A percentile compares a stretch with the other conserved stretches of the same genome.
These are phyloP conservation scores for Tetrapedia diversipes DNA, from an alignment of 2,888 invertebrate genomes.

Conservation along the genomic window DNA sequence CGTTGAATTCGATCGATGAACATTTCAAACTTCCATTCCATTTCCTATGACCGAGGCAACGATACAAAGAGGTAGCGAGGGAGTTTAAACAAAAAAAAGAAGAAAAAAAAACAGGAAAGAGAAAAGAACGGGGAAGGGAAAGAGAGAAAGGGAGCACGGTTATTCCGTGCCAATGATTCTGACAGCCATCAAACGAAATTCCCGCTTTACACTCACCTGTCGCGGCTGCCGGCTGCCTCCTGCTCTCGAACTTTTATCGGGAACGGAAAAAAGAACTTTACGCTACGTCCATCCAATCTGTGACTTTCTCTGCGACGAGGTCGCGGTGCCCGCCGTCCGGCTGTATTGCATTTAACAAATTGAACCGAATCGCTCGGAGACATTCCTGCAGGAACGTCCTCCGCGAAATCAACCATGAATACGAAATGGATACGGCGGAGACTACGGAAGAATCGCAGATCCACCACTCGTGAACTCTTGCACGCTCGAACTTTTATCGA, in stretches of 20 bases:
- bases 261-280: conserved; percentile 17
- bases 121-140: background rate
- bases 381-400: background rate
- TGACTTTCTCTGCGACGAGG: background rate
- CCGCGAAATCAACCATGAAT: conserved; percentile 6
- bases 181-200: conserved; percentile 52
- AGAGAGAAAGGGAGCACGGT: background rate
- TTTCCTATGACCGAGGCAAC: background rate
- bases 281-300: conserved; percentile 13
- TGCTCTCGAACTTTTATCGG: conserved; percentile 40
- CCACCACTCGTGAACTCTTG: background rate
- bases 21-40: conserved; percentile 31
- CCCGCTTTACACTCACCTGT: conserved; percentile 41
- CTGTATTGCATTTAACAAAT: conserved; percentile 30
- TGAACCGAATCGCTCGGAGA: conserved; percentile 20
- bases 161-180: conserved; percentile 33
- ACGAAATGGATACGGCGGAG: background rate
- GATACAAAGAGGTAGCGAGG: background rate
- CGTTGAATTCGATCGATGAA: conserved; percentile 19
- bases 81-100: background rate
- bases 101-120: no score
- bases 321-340: background rate
- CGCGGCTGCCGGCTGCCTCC: conserved; percentile 26
- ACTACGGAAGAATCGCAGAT: background rate
- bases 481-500: background rate